These are phyloP conservation scores for Desmodus rotundus DNA, from an alignment of 2,113 vertebrate genomes.

Conservation along the genomic window DNA sequence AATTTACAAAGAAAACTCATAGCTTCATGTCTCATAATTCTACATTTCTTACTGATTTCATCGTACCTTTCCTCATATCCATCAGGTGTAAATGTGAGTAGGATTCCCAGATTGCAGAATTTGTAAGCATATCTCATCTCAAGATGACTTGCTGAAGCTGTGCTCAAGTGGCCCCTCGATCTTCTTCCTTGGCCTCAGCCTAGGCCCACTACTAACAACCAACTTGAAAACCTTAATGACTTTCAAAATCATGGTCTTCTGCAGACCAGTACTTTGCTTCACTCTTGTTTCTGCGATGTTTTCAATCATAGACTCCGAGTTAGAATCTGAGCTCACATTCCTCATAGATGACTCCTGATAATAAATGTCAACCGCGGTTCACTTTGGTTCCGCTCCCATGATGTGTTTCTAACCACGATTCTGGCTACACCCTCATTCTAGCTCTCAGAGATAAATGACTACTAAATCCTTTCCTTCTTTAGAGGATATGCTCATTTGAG, in stretches of 20 bases:
- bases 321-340: neutral
- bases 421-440: neutral
- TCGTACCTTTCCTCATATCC: neutral
- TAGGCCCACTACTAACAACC: neutral
- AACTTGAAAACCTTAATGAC: neutral
- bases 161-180: neutral
- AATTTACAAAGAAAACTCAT: neutral
- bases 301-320: neutral
- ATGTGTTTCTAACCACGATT: neutral
- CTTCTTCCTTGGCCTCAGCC: neutral
- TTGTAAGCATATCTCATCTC: neutral
- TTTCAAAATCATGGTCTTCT: neutral
- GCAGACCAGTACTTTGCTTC: neutral
- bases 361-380: neutral
- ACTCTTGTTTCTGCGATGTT: neutral
- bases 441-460: neutral
- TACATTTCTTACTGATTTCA: neutral
- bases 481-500: conserved; percentile 19
- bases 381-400: neutral
- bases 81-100: neutral
- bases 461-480: neutral
- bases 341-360: neutral
- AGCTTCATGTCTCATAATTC: neutral
- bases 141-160: neutral
- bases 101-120: neutral